Evolutionary conservation across 2,888 invertebrate species (phyloP).

Genomic region (Tetranychus truncatus): DNA sequence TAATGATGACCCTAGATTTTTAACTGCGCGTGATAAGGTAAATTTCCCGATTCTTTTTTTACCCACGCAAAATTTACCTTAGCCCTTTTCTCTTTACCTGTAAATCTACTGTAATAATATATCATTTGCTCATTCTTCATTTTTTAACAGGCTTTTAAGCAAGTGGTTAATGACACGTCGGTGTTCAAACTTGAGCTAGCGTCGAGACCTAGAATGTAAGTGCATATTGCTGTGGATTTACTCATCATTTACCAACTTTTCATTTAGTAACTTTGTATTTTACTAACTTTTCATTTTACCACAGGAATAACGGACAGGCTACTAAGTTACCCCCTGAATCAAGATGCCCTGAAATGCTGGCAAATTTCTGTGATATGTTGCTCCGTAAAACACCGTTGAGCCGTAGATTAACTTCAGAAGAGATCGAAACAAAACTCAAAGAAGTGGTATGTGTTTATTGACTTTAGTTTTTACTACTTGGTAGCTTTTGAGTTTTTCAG

Average conservation of each 20-base stretch:
- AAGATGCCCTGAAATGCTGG: slow-evolving; percentile 91
- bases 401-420: slow-evolving; percentile 84
- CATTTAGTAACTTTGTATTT: no score
- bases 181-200: slow-evolving; percentile 49
- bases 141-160: slow-evolving; percentile 54
- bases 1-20: slow-evolving; percentile 84
- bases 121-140: background rate
- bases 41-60: background rate
- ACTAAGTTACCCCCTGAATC: slow-evolving; percentile 56
- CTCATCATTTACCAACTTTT: background rate
- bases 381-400: slow-evolving; percentile 85
- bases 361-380: slow-evolving; percentile 99
- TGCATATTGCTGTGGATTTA: background rate
- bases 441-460: slow-evolving; percentile 50
- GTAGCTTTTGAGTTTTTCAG: background rate
- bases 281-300: background rate
- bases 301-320: background rate
- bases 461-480: background rate
- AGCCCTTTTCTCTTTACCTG: slow-evolving; percentile 5
- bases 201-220: slow-evolving; percentile 38
- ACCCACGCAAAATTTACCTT: background rate
- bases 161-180: slow-evolving; percentile 91
- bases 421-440: slow-evolving; percentile 77
- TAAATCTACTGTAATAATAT: background rate
- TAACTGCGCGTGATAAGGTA: slow-evolving; percentile 82